These are phyloP conservation scores for Xanthorhoe spadicearia DNA, from an alignment of 2,888 invertebrate genomes.

Conservation along the genomic window DNA sequence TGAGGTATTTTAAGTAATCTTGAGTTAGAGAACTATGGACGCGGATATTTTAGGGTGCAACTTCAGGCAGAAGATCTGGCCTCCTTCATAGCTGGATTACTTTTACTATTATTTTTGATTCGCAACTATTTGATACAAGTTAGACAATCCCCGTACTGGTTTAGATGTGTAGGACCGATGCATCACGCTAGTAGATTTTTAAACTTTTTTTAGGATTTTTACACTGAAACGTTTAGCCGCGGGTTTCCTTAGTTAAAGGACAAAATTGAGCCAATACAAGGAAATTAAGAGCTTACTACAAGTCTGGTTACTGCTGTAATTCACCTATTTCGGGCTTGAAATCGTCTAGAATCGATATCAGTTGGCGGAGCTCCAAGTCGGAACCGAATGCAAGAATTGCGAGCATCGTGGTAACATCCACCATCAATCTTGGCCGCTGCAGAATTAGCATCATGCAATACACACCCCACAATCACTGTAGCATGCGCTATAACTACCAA, in stretches of 20 bases:
- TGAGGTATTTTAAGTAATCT: conserved; percentile 6
- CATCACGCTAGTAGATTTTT: too few relatives aligned
- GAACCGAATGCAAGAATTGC: conserved; percentile 35
- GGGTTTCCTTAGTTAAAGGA: too few relatives aligned
- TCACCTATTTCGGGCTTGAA: conserved; percentile 17
- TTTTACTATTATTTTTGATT: too few relatives aligned
- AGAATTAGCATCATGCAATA: conserved; percentile 35
- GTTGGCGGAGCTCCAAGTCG: conserved; percentile 40
- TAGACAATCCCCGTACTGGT: too few relatives aligned
- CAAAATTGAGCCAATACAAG: not conserved
- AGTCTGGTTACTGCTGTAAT: conserved; percentile 10
- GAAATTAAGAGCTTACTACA: not conserved
- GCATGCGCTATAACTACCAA: not conserved
- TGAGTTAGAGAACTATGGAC: not conserved
- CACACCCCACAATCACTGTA: conserved; percentile 4
- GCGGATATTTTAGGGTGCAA: too few relatives aligned
- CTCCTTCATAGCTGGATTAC: too few relatives aligned
- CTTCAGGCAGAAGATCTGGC: too few relatives aligned
- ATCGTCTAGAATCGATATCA: conserved; percentile 36
- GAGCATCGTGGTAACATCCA: conserved; percentile 33
- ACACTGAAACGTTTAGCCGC: too few relatives aligned
- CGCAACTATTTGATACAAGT: too few relatives aligned
- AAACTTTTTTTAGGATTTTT: too few relatives aligned
- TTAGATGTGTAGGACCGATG: too few relatives aligned
- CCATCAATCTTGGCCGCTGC: conserved; percentile 39